phyloP scores from a whole-genome alignment of 2,888 invertebrate genomes.

The Penaeus monodon region DNA sequence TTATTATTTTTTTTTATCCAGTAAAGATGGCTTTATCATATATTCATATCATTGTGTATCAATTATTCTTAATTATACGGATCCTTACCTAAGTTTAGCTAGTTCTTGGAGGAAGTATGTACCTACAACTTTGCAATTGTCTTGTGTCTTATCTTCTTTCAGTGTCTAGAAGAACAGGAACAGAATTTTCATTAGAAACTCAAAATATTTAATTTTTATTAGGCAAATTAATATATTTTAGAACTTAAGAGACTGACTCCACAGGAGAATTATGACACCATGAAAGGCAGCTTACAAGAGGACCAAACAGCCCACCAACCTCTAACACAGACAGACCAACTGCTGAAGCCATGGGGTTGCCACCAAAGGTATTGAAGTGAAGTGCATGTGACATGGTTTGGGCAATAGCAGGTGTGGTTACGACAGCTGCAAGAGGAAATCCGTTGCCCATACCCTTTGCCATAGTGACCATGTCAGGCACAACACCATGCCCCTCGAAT shows the following conservation, averaged over 20 bases:
- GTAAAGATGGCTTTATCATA: no score
- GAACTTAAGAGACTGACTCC: no score
- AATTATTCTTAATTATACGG: constrained; percentile 67
- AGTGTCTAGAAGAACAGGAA: constrained; percentile 77
- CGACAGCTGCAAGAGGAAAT: constrained; percentile 94
- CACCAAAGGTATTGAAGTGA: constrained; percentile 97
- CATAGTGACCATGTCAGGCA: constrained; percentile 95
- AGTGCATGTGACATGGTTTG: constrained; percentile 80
- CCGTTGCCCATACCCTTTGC: constrained; percentile 94
- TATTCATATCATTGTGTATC: no score
- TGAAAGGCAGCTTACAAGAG: neutral
- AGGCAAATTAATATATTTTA: no score
- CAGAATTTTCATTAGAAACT: neutral
- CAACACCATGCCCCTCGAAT: constrained; percentile 87
- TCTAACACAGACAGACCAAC: constrained; percentile 93
- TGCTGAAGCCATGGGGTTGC: constrained; percentile 90
- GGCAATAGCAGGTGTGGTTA: constrained; percentile 91
- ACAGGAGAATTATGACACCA: neutral
- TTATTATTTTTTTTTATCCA: no score
- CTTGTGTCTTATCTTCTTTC: constrained; percentile 86
- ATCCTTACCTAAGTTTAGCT: constrained; percentile 78
- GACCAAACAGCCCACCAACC: constrained; percentile 73
- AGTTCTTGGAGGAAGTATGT: constrained; percentile 84
- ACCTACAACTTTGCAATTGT: constrained; percentile 82
- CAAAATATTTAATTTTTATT: neutral